These are phyloP conservation scores for Lasioglossum villosulum DNA, from an alignment of 2,888 invertebrate species.

Conservation along the genomic window DNA sequence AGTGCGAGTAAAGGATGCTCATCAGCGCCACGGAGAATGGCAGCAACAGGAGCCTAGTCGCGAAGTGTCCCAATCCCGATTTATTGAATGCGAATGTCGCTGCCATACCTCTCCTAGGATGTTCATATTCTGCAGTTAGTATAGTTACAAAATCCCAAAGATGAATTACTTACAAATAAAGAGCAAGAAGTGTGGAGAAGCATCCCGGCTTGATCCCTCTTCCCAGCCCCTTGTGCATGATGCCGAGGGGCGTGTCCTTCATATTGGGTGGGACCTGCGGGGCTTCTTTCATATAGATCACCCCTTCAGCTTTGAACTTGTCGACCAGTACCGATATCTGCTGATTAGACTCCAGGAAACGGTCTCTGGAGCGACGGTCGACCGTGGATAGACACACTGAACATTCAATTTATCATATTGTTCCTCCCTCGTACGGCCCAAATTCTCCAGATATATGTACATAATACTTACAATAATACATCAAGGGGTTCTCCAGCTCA, in stretches of 20 bases:
- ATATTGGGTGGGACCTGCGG: constrained; percentile 80
- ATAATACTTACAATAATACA: constrained; percentile 94
- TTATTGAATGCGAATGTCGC: constrained; percentile 92
- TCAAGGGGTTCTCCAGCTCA: constrained; percentile 98
- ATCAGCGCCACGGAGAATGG: constrained; percentile 86
- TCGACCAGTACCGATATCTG: constrained; percentile 96
- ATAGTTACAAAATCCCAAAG: neutral
- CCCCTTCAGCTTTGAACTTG: constrained; percentile 95
- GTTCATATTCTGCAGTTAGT: neutral
- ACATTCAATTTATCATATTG: constrained; percentile 46
- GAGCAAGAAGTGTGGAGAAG: constrained; percentile 80
- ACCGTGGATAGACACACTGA: constrained; percentile 91
- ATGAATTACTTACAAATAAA: constrained; percentile 77
- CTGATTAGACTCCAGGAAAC: constrained; percentile 96
- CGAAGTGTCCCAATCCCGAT: constrained; percentile 91
- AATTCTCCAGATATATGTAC: constrained; percentile 81
- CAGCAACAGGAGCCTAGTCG: constrained; percentile 90
- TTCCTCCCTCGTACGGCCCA: neutral
- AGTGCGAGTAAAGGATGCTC: constrained; percentile 81
- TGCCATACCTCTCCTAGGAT: constrained; percentile 90
- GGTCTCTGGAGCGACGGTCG: constrained; percentile 93
- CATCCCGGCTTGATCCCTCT: constrained; percentile 82
- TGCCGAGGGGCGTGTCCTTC: constrained; percentile 78
- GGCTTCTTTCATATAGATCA: constrained; percentile 88
- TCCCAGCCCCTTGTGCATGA: constrained; percentile 80